Percentiles rank a stretch among this genome's conserved stretches.
Evolutionary conservation across 2,888 invertebrate species (phyloP).

Genomic region (Diadegma fenestrale): DNA sequence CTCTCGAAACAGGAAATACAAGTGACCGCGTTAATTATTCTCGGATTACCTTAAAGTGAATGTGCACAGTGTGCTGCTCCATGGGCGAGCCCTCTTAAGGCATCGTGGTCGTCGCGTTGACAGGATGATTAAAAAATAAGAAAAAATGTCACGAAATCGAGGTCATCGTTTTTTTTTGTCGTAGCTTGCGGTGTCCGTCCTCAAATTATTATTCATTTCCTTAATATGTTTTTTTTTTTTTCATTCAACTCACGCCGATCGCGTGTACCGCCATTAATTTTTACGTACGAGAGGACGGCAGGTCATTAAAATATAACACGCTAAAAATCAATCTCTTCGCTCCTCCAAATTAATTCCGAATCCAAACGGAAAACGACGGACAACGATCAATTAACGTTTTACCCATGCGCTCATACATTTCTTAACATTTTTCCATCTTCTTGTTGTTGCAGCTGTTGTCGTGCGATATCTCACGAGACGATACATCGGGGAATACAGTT

Average conservation of each 20-base stretch:
- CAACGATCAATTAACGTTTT: constrained; percentile 28
- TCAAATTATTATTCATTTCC: constrained; percentile 17
- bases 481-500: constrained; percentile 93
- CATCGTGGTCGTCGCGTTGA: constrained; percentile 26
- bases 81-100: constrained; percentile 3
- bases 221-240: constrained; percentile 3
- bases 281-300: constrained; percentile 2
- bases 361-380: constrained; percentile 4
- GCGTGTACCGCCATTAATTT: neutral
- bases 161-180: constrained; percentile 47
- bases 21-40: constrained; percentile 1
- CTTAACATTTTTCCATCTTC: constrained; percentile 20
- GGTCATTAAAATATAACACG: constrained; percentile 54
- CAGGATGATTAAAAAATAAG: constrained; percentile 41
- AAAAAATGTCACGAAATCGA: constrained; percentile 48
- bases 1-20: constrained; percentile 4
- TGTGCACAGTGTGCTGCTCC: neutral
- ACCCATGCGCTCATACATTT: constrained; percentile 3
- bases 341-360: constrained; percentile 26
- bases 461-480: constrained; percentile 92
- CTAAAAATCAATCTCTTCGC: constrained; percentile 49
- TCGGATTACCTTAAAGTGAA: constrained; percentile 45
- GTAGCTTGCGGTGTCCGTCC: constrained; percentile 19
- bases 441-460: constrained; percentile 90
- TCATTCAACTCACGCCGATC: neutral